phyloP scores from a whole-genome alignment of 2,797 vertebrate species.

The Lepidocolaptes lacrymiger region DNA sequence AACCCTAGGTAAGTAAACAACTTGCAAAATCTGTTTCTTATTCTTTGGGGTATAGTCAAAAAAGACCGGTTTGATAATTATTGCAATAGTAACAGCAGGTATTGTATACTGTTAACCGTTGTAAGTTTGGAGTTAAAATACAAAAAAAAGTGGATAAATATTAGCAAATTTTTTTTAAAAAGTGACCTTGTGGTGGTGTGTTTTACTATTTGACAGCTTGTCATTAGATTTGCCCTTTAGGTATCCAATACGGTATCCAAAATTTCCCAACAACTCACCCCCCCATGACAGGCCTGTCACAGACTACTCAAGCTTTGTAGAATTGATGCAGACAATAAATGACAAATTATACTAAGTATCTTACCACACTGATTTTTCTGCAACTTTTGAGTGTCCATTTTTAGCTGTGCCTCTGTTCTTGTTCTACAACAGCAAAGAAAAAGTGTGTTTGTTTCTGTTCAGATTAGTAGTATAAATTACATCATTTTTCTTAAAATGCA shows the following conservation, averaged over 20 bases:
- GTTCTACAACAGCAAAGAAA: slow-evolving; percentile 48
- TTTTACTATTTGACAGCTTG: background rate
- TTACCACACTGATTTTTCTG: slow-evolving; percentile 74
- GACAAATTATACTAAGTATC: background rate
- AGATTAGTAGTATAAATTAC: background rate
- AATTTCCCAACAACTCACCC: background rate
- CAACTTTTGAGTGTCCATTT: slow-evolving; percentile 63
- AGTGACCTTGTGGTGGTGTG: background rate
- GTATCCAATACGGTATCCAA: background rate
- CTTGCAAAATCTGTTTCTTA: background rate
- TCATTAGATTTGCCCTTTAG: background rate
- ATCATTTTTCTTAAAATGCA: background rate
- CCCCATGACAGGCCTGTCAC: background rate
- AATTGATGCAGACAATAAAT: background rate
- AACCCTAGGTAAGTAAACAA: background rate
- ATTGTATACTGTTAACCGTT: background rate
- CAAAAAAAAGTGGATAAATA: background rate
- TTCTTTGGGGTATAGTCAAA: background rate
- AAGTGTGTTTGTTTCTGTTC: background rate
- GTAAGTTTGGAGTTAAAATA: background rate
- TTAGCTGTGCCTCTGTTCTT: slow-evolving; percentile 26
- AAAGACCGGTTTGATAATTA: background rate
- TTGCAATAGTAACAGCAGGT: background rate
- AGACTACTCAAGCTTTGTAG: background rate
- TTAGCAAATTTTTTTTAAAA: background rate